Conservation (phyloP, 2,113 vertebrate genomes). For the Chlorodrepanis virens region DNA sequence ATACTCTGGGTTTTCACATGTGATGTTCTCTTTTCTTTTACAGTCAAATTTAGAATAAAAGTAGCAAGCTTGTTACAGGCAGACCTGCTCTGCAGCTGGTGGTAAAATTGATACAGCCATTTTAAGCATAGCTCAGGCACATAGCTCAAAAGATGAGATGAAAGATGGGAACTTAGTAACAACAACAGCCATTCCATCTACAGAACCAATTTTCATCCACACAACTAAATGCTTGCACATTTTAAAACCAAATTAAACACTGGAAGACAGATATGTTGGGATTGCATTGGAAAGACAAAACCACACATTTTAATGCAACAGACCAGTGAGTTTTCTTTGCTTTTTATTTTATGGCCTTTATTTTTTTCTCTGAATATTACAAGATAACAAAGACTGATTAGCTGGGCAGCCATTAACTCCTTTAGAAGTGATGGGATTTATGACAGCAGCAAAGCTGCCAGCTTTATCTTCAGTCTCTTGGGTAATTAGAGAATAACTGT, state of each 20-base stretch:
- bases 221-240: neutral
- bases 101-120: neutral
- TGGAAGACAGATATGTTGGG: neutral
- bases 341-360: conserved; percentile 10
- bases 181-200: neutral
- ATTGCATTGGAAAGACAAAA: neutral
- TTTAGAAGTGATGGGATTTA: conserved; percentile 29
- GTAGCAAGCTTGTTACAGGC: neutral
- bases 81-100: neutral
- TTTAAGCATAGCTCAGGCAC: neutral
- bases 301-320: neutral
- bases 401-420: conserved; percentile 32
- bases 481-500: conserved; percentile 37
- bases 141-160: neutral
- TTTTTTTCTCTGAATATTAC: conserved; percentile 27
- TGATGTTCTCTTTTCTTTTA: neutral
- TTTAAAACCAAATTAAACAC: conserved; percentile 26
- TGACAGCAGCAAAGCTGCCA: conserved; percentile 41
- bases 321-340: neutral
- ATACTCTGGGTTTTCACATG: neutral
- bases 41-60: neutral
- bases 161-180: neutral
- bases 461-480: conserved; percentile 29
- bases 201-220: neutral
- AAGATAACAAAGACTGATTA: conserved; percentile 40